Evolutionary conservation across 2,888 invertebrate species (phyloP), one percentile per base, ranked within the genome.

Genomic region (Acheta domesticus): DNA sequence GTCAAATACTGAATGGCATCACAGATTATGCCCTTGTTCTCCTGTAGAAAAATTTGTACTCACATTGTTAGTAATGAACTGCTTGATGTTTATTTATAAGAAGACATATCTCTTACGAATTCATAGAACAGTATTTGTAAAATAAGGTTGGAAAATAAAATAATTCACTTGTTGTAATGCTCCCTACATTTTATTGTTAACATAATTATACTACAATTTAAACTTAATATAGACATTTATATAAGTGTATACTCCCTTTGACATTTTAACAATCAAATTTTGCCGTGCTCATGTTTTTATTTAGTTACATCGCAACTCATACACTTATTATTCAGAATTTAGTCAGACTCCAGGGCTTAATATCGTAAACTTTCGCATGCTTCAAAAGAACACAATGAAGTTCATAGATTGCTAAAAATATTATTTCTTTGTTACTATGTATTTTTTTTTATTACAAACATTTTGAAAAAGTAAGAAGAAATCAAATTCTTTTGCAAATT

Each of bases 81-180:
- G 48, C 21, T 78, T 78, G 49, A 20, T 80, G 78, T 74, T 78
- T 80, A 76, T 78, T 78, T 79, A 73, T 80, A 78, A 79, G 74
- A 80, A 80, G 73, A 80, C 80, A 80, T 80, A 80, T 80, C 80
- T 80, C 78, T 80, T 77, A 78, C 80, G 36, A 78, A 73, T 82
- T 81, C 50, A 75, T 78, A 78, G 50, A 80, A 74, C 79, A 79
- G 77, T 80, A 80, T 80, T 80, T 80, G 79, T 80, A 80, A 74
- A 79, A 36, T 79, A 75, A 80, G 79, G 80, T 80, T 79, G 76
- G 77, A 48, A 79, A 48, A 83, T 83, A 83, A 83, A 84, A 83
- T 82, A 76, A 82, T 83, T 84, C 82, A 83, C 81, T 82, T 84
- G 84, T 84, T 84, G 83, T 83, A 83, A 82, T 83, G 82, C 78